phyloP scores from a whole-genome alignment of 1,140 invertebrate species.

The Campoletis sonorensis region DNA sequence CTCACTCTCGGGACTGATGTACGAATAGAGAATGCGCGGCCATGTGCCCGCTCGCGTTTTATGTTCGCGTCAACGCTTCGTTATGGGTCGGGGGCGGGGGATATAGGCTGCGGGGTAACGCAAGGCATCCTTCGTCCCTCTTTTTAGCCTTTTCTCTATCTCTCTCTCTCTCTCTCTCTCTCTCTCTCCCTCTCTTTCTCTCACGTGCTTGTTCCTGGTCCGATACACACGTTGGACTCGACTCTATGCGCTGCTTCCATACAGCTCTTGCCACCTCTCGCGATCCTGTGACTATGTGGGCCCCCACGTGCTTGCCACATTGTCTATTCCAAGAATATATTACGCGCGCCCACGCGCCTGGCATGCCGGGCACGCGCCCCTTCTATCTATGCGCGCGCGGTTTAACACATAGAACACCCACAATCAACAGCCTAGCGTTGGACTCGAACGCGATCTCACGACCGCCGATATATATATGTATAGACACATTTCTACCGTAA shows the following conservation, averaged over 20 bases:
- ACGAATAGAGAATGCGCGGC: background rate
- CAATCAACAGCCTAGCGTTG: slow-evolving; percentile 13
- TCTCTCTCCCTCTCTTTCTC: background rate
- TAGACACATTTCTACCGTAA: background rate
- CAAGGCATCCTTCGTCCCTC: slow-evolving; percentile 54
- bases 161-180: background rate
- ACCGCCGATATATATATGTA: background rate
- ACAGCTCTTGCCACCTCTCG: slow-evolving; percentile 15
- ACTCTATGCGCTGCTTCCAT: slow-evolving; percentile 56
- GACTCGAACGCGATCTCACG: slow-evolving; percentile 10
- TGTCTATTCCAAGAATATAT: slow-evolving; percentile 75
- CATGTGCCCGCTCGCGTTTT: slow-evolving; percentile 64
- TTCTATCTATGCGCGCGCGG: slow-evolving; percentile 2
- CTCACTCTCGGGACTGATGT: background rate
- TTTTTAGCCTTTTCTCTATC: slow-evolving; percentile 31
- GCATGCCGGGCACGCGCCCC: slow-evolving; percentile 44
- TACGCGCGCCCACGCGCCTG: slow-evolving; percentile 69
- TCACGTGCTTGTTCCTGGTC: slow-evolving; percentile 14
- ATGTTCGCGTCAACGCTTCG: slow-evolving; percentile 75
- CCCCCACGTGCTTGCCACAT: slow-evolving; percentile 69
- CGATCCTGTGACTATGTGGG: slow-evolving; percentile 19
- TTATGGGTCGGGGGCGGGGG: slow-evolving; percentile 60
- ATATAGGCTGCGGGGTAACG: background rate
- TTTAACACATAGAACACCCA: slow-evolving; percentile 25
- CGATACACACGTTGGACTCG: slow-evolving; percentile 60